Evolutionary conservation across 2,888 invertebrate species (phyloP).

Genomic region (Saturnia pavonia): DNA sequence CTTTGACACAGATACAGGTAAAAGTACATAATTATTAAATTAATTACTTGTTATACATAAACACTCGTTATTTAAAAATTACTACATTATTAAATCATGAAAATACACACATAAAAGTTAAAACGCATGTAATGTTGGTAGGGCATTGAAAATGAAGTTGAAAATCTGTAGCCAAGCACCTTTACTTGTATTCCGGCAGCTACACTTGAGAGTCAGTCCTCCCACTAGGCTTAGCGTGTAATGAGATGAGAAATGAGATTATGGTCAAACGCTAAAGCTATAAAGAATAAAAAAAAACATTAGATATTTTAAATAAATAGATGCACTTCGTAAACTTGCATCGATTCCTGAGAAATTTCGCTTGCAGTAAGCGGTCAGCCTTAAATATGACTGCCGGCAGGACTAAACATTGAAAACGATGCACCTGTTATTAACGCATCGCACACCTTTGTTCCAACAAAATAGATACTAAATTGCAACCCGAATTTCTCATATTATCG

Average conservation of each 20-base stretch:
- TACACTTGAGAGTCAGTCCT: no score
- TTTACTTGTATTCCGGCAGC: no score
- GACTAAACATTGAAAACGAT: constrained; percentile 65
- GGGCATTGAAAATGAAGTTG: no score
- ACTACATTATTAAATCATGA: background rate
- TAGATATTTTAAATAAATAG: background rate
- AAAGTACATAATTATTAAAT: background rate
- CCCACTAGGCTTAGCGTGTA: no score
- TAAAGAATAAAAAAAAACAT: background rate
- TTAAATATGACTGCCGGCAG: constrained; percentile 13
- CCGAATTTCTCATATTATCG: constrained; percentile 69
- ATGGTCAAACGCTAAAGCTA: no score
- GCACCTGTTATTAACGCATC: constrained; percentile 80
- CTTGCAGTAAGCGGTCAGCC: background rate
- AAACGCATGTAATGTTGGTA: background rate
- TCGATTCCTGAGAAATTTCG: background rate
- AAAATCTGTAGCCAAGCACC: no score
- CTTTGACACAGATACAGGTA: background rate
- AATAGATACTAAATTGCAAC: constrained; percentile 78
- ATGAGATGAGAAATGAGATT: no score
- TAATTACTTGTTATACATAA: background rate
- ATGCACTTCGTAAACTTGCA: background rate
- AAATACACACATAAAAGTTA: background rate
- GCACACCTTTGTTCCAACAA: constrained; percentile 74
- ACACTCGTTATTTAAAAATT: background rate